A percentile compares a stretch with the other conserved stretches of the same genome.
Evolutionary conservation across 2,797 vertebrate genomes (phyloP).

Genomic region (Alosa sapidissima): DNA sequence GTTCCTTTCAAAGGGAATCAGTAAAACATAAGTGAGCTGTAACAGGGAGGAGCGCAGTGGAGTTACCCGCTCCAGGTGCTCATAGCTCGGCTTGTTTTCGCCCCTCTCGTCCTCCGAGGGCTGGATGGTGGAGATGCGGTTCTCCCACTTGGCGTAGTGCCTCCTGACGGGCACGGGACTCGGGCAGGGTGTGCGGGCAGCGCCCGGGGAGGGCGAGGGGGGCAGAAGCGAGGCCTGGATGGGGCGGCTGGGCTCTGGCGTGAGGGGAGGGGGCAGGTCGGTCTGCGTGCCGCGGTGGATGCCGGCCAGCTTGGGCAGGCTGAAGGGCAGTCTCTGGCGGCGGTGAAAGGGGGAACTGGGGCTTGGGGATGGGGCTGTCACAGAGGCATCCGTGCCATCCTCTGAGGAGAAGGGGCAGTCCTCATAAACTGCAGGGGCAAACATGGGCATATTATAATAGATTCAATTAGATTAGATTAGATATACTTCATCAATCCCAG

Average conservation of each 20-base stretch:
- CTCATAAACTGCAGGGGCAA: slow-evolving; percentile 62
- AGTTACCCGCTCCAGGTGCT: slow-evolving; percentile 82
- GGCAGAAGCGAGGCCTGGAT: neutral
- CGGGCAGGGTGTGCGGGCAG: neutral
- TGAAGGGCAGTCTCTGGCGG: slow-evolving; percentile 74
- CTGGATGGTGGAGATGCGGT: slow-evolving; percentile 78
- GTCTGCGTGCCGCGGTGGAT: slow-evolving; percentile 89
- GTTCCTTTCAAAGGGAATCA: too few species aligned
- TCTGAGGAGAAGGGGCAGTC: slow-evolving; percentile 81
- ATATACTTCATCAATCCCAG: too few species aligned
- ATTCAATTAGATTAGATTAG: too few species aligned
- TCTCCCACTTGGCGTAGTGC: slow-evolving; percentile 92
- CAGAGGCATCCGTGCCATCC: slow-evolving; percentile 71
- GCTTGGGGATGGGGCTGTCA: slow-evolving; percentile 78
- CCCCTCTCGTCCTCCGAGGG: slow-evolving; percentile 78
- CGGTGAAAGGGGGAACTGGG: slow-evolving; percentile 81
- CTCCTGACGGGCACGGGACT: slow-evolving; percentile 85
- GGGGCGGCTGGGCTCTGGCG: slow-evolving; percentile 41
- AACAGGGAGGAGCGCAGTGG: neutral
- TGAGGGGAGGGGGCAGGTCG: slow-evolving; percentile 62
- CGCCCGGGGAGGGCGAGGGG: neutral
- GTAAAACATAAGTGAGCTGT: too few species aligned
- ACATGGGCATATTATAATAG: neutral
- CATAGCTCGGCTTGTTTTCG: slow-evolving; percentile 73
- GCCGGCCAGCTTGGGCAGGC: slow-evolving; percentile 67